Percentiles rank a stretch among this genome's conserved stretches.
Evolutionary conservation across 1,140 invertebrate species (phyloP).

Genomic region (Sweltsa coloradensis): DNA sequence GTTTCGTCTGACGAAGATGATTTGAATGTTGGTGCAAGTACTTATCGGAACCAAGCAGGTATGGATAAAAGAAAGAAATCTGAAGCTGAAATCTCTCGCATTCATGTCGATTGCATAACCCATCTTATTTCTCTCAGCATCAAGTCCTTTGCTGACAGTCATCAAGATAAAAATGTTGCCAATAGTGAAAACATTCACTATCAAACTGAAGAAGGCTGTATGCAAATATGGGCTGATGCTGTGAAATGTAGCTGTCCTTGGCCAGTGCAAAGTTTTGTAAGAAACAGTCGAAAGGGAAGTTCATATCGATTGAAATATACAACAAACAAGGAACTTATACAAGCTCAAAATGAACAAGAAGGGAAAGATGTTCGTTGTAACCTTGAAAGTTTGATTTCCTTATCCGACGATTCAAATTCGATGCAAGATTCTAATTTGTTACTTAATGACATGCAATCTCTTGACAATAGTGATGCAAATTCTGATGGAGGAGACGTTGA

Average conservation of each 20-base stretch:
- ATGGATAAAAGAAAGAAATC: background rate
- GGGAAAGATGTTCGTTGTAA: background rate
- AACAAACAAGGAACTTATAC: background rate
- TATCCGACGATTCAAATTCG: background rate
- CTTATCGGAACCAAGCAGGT: background rate
- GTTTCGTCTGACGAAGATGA: slow-evolving; percentile 30
- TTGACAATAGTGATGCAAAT: background rate
- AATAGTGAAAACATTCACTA: background rate
- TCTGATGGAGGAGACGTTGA: background rate
- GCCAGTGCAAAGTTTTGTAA: slow-evolving; percentile 9
- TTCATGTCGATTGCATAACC: slow-evolving; percentile 22
- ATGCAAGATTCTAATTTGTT: background rate
- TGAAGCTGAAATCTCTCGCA: background rate
- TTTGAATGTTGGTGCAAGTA: slow-evolving; percentile 23
- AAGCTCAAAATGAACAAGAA: background rate
- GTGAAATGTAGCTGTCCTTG: slow-evolving; percentile 31
- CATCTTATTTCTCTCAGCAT: slow-evolving; percentile 18
- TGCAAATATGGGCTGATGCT: slow-evolving; percentile 35
- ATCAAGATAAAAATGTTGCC: background rate
- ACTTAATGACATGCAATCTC: background rate
- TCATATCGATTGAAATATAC: slow-evolving; percentile 4
- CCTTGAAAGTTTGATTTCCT: background rate
- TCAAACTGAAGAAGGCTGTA: slow-evolving; percentile 33
- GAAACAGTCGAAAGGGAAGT: slow-evolving; percentile 2
- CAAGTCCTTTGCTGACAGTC: slow-evolving; percentile 8